Conservation (phyloP, 2,113 vertebrate genomes). For the Oncorhynchus gorbuscha region DNA sequence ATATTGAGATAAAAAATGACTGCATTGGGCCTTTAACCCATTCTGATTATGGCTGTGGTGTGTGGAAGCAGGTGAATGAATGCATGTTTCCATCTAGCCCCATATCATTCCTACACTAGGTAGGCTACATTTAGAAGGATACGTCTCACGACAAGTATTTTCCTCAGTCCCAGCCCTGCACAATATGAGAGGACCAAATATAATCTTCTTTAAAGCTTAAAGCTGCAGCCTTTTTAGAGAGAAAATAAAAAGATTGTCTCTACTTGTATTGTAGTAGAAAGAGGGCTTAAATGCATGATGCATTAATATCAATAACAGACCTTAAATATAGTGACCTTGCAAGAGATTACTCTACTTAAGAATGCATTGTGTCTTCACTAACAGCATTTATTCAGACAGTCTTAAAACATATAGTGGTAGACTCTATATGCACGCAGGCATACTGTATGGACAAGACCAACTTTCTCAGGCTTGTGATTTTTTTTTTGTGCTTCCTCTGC, state of each 20-base stretch:
- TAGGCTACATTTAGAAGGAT: neutral
- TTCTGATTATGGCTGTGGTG: neutral
- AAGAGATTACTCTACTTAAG: neutral
- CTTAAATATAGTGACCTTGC: neutral
- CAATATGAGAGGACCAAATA: constrained; percentile 2
- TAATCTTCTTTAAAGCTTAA: constrained; percentile 34
- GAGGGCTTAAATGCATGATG: neutral
- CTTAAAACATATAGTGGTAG: neutral
- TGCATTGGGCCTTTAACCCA: no score
- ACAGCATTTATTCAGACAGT: neutral
- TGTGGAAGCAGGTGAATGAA: neutral
- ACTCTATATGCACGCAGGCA: neutral
- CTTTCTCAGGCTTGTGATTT: no score
- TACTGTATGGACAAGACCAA: neutral
- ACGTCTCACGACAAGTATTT: neutral
- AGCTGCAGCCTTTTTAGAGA: constrained; percentile 6
- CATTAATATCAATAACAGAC: neutral
- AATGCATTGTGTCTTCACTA: neutral
- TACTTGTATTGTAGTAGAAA: neutral
- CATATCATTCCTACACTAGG: neutral
- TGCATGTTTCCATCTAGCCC: neutral
- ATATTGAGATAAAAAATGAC: no score
- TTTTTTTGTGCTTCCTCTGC: no score
- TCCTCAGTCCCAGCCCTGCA: neutral
- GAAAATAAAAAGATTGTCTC: neutral